phyloP scores from a whole-genome alignment of 1,140 invertebrate genomes.

The Nomia melanderi region DNA sequence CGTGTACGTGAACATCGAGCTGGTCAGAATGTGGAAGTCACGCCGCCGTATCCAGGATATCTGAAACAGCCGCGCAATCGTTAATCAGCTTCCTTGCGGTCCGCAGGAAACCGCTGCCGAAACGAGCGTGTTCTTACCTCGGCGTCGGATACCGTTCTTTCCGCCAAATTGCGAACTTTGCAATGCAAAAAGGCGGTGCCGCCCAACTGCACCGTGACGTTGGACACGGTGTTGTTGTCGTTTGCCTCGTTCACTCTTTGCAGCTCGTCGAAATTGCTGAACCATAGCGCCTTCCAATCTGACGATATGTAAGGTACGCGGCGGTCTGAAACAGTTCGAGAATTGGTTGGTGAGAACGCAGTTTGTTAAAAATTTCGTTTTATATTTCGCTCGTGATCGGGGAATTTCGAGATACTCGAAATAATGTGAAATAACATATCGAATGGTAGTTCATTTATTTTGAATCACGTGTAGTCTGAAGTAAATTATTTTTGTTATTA shows the following conservation, averaged over 20 bases:
- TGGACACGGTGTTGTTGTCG: constrained; percentile 87
- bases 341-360: background rate
- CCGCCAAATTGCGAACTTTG: constrained; percentile 85
- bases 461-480: too few species aligned
- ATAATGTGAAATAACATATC: too few species aligned
- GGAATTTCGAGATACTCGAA: too few species aligned
- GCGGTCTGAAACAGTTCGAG: constrained; percentile 72
- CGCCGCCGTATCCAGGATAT: constrained; percentile 94
- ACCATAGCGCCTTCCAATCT: constrained; percentile 84
- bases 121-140: constrained; percentile 72
- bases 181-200: constrained; percentile 93
- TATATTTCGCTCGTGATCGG: too few species aligned
- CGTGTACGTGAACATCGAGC: constrained; percentile 93
- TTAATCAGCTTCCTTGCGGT: constrained; percentile 29
- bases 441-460: too few species aligned
- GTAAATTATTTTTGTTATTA: too few species aligned
- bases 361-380: too few species aligned
- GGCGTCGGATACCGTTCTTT: constrained; percentile 83
- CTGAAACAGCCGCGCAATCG: constrained; percentile 76
- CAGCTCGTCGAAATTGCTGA: constrained; percentile 83
- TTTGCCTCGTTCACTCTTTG: constrained; percentile 82
- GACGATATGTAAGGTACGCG: constrained; percentile 79
- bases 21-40: constrained; percentile 96
- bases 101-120: background rate
- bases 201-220: constrained; percentile 91